A percentile compares a stretch with the other conserved stretches of the same genome.
Evolutionary conservation across 2,797 vertebrate species (phyloP).

Genomic region (Cyclura pinguis): DNA sequence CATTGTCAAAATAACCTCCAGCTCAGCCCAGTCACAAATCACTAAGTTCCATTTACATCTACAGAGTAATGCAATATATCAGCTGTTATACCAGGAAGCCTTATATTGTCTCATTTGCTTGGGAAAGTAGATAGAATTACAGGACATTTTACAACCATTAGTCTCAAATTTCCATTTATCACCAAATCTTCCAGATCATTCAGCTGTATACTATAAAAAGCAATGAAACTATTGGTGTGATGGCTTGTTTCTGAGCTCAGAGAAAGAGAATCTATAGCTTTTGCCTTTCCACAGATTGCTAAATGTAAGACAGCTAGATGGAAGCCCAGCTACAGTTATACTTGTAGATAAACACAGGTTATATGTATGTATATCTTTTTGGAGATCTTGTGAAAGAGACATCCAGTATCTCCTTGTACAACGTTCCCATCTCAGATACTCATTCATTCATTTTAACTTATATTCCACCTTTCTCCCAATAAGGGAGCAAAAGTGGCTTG

Average conservation of each 20-base stretch:
- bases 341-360: no score
- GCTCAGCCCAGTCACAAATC: not conserved
- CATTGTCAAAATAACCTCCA: not conserved
- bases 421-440: no score
- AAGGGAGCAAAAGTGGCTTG: no score
- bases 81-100: conserved; percentile 7
- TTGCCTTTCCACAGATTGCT: not conserved
- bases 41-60: not conserved
- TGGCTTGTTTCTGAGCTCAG: not conserved
- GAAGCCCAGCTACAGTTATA: not conserved
- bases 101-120: not conserved
- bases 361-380: not conserved
- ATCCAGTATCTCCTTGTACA: no score
- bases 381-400: not conserved
- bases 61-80: not conserved
- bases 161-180: not conserved
- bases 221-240: not conserved
- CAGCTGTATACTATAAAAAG: not conserved
- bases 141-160: not conserved
- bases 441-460: no score
- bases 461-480: no score
- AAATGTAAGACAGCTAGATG: conserved; percentile 24
- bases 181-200: not conserved
- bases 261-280: not conserved
- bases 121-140: conserved; percentile 4